Percentiles rank a stretch among this genome's conserved stretches.
phyloP scores from a whole-genome alignment of 2,113 vertebrate genomes.

The Salvator merianae region DNA sequence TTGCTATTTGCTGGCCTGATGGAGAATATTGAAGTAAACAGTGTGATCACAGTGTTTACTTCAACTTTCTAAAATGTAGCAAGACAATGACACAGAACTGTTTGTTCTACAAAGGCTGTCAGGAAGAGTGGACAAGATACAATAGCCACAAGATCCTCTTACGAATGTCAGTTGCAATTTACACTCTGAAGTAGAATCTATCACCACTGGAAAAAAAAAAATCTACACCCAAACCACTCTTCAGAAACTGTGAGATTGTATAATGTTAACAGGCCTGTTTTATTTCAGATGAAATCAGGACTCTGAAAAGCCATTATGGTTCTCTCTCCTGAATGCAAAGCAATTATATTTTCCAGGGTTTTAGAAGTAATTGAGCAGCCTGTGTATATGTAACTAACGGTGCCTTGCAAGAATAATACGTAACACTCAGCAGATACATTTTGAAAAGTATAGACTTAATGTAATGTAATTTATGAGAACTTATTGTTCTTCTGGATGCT shows the following conservation, averaged over 20 bases:
- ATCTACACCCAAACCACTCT: slow-evolving; percentile 31
- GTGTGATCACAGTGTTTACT: slow-evolving; percentile 69
- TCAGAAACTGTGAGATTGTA: slow-evolving; percentile 29
- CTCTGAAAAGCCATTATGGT: neutral
- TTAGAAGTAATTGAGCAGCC: slow-evolving; percentile 25
- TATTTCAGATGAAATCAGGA: neutral
- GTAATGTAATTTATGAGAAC: neutral
- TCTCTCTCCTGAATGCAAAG: slow-evolving; percentile 1
- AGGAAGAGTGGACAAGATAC: slow-evolving; percentile 59
- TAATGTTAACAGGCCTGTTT: neutral
- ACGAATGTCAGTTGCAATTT: slow-evolving; percentile 59
- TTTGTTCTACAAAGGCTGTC: slow-evolving; percentile 67
- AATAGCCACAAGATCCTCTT: slow-evolving; percentile 58
- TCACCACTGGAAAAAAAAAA: slow-evolving; percentile 47
- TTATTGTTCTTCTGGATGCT: neutral
- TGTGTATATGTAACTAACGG: slow-evolving; percentile 36
- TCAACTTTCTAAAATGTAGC: slow-evolving; percentile 69
- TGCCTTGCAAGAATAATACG: slow-evolving; percentile 31
- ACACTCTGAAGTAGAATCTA: slow-evolving; percentile 54
- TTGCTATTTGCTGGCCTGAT: slow-evolving; percentile 68
- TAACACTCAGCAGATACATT: slow-evolving; percentile 46
- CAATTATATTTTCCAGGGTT: slow-evolving; percentile 33
- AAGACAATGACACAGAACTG: slow-evolving; percentile 66
- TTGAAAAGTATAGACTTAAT: slow-evolving; percentile 31
- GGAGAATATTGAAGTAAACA: slow-evolving; percentile 71